Base-by-base conservation (phyloP, 2,113 vertebrate genomes). In the Pseudolaguvia tuberculata region DNA sequence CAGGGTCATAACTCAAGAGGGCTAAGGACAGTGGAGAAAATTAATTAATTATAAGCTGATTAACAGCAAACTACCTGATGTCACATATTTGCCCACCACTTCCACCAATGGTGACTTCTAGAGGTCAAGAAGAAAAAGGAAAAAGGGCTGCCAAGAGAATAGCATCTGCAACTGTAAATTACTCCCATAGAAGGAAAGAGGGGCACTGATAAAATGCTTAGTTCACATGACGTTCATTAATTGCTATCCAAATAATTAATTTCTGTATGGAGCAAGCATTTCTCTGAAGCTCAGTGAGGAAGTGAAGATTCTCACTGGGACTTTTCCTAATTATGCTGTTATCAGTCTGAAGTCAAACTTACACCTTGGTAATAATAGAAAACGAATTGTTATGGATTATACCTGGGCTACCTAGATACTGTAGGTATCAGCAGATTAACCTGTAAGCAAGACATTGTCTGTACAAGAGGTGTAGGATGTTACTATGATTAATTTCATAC, bases 231-330 rank as follows among this genome's bases (percentile, higher is more conserved):
- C 79, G 59, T 82, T 83, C 82, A 85, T 83, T 85, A 85, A 83
- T 85, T 83, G 75, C 82, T 77, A 73, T 52, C 76, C 78, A 83
- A 85, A 82, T 85, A 83, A 85, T 83, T 85, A 82, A 85, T 85
- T 82, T 80, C 67, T 68, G 73, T 70, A 70, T 79, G 23, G 72
- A 53, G 70, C 81, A 71, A 53, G 67, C 74, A 78, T 81, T 71
- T 71, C 63, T 76, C 70, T 70, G 47, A 56, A 57, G 79, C 77
- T 69, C 56, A 39, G 80, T 63, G 72, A 72, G 51, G 66, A 78
- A 69, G 76, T 53, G 63, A 68, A 75, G 77, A 77, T 72, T 73
- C 77, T 68, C 77, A 31, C 62, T 78, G 72, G 77, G 80, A 56
- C 47, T 72, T 76, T 69, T 50, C 62, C 58, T 77, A 47, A 12